These are phyloP conservation scores for Triplophysa rosa DNA, from an alignment of 2,113 vertebrate genomes.

Conservation along the genomic window DNA sequence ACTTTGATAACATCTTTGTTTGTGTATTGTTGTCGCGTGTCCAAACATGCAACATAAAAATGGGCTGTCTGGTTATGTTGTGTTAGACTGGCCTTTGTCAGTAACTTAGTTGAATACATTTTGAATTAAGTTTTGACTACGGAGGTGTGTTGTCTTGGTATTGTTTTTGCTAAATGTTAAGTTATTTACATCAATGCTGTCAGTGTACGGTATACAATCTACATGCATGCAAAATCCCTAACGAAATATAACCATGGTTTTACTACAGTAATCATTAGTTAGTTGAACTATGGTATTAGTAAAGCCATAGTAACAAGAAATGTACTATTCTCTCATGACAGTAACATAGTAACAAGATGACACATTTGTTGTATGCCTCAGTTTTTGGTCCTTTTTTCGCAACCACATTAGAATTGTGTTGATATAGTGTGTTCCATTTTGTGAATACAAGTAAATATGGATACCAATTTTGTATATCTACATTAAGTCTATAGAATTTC, in stretches of 20 bases:
- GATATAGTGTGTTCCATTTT: not conserved
- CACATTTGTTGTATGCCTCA: not conserved
- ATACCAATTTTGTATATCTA: not conserved
- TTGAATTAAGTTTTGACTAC: not conserved
- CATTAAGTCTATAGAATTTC: not conserved
- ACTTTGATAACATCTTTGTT: slow-evolving; percentile 24
- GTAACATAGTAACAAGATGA: not conserved
- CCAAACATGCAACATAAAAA: slow-evolving; percentile 38
- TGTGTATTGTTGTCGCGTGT: slow-evolving; percentile 38
- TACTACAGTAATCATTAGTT: no score
- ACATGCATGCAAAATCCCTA: no score
- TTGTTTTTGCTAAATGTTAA: not conserved
- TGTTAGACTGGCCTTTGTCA: not conserved
- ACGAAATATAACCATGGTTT: no score
- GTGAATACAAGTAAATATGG: not conserved
- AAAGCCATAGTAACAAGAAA: no score
- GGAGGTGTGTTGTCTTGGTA: not conserved
- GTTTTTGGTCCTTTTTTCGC: not conserved
- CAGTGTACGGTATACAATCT: not conserved
- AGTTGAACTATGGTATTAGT: no score
- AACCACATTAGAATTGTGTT: not conserved
- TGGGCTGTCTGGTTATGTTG: slow-evolving; percentile 4
- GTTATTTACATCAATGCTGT: not conserved
- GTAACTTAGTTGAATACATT: not conserved
- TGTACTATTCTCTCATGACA: no score